A percentile compares a stretch with the other conserved stretches of the same genome.
These are phyloP conservation scores for Anaspis maculata DNA, from an alignment of 2,888 invertebrate genomes.

Conservation along the genomic window DNA sequence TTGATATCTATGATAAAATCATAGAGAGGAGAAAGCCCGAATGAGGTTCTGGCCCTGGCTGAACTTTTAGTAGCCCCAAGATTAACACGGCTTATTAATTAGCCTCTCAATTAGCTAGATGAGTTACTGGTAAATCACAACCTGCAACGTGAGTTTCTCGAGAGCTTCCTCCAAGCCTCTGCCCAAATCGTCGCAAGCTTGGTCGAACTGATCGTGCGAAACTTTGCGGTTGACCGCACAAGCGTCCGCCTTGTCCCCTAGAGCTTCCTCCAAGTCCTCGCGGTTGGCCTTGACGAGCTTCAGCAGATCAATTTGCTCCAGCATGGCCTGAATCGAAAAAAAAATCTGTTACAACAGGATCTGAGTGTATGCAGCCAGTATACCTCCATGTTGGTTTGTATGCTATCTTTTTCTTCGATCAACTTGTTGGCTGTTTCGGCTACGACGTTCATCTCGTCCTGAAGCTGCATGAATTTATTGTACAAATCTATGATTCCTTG, in stretches of 20 bases:
- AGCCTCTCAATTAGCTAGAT: too few species aligned
- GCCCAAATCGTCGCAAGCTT: conserved; percentile 58
- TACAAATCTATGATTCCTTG: conserved; percentile 34
- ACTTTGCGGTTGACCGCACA: conserved; percentile 62
- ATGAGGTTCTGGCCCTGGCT: too few species aligned
- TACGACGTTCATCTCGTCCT: conserved; percentile 40
- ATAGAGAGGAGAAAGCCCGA: too few species aligned
- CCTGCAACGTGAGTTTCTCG: conserved; percentile 53
- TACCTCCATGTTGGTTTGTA: conserved; percentile 45
- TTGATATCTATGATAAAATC: too few species aligned
- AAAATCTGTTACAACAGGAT: background rate
- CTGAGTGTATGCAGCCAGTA: too few species aligned
- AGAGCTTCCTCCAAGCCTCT: conserved; percentile 56
- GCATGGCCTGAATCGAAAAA: conserved; percentile 5
- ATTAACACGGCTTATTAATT: too few species aligned
- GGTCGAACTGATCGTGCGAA: conserved; percentile 63
- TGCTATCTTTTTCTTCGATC: conserved; percentile 50
- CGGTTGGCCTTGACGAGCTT: conserved; percentile 62
- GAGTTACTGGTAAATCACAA: too few species aligned
- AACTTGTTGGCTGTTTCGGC: conserved; percentile 40
- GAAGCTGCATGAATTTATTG: conserved; percentile 36
- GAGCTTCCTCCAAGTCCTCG: conserved; percentile 60
- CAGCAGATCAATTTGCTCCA: conserved; percentile 57
- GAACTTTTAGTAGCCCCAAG: too few species aligned
- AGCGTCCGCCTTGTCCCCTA: conserved; percentile 68